phyloP scores from a whole-genome alignment of 1,140 invertebrate genomes.

The Atta colombica region DNA sequence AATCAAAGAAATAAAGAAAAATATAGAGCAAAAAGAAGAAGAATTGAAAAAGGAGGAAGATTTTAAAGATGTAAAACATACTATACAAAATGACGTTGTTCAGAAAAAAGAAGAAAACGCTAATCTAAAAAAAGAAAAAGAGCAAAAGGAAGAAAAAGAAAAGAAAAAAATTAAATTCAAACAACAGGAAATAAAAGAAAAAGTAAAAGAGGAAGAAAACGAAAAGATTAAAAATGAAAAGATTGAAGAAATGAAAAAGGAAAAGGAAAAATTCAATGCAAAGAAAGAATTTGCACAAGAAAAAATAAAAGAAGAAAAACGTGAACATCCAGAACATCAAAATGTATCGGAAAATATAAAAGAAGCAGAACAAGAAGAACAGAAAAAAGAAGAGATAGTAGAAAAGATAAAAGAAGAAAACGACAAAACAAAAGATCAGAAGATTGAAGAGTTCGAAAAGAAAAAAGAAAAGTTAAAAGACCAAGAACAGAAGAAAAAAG shows the following conservation, averaged over 20 bases:
- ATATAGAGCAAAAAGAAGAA: constrained; percentile 63
- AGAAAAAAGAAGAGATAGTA: constrained; percentile 37
- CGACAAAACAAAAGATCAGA: constrained; percentile 41
- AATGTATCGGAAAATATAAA: constrained; percentile 25
- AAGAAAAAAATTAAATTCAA: constrained; percentile 40
- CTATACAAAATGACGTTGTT: constrained; percentile 27
- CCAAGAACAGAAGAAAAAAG: constrained; percentile 34
- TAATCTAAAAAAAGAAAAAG: constrained; percentile 50
- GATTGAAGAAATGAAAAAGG: constrained; percentile 29
- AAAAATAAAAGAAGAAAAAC: constrained; percentile 43
- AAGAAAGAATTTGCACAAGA: constrained; percentile 36
- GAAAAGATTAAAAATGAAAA: constrained; percentile 61
- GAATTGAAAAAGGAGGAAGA: constrained; percentile 15
- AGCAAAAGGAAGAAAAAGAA: constrained; percentile 62
- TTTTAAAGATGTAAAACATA: constrained; percentile 34
- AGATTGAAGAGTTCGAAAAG: constrained; percentile 46
- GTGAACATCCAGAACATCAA: constrained; percentile 45
- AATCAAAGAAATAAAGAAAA: constrained; percentile 34
- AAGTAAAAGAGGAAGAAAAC: constrained; percentile 35
- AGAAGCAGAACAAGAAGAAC: constrained; percentile 53
- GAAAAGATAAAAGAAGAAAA: constrained; percentile 52
- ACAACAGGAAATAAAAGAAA: constrained; percentile 53
- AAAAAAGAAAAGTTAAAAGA: constrained; percentile 63
- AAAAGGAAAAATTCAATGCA: background rate
- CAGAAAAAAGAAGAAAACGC: constrained; percentile 36